phyloP scores from a whole-genome alignment of 1,140 invertebrate genomes.

The Procambarus virginalis region DNA sequence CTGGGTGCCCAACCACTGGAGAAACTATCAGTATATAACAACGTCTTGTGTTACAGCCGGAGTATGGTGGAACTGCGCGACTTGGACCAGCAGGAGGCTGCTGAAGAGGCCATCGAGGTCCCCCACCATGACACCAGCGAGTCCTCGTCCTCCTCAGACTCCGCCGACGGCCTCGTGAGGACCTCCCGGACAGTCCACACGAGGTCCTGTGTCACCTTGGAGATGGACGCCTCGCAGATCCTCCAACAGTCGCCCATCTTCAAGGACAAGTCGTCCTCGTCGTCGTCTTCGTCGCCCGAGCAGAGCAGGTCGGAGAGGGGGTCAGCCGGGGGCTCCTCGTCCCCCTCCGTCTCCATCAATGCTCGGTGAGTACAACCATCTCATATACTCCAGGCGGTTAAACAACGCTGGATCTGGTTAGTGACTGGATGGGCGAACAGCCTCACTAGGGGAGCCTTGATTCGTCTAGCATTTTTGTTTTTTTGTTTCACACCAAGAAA shows the following conservation, averaged over 20 bases:
- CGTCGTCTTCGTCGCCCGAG: constrained; percentile 12
- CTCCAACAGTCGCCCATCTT: constrained; percentile 42
- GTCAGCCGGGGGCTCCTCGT: neutral
- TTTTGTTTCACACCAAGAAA: too few relatives aligned
- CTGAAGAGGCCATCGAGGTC: neutral
- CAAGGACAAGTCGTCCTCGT: constrained; percentile 20
- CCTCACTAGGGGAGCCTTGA: too few relatives aligned
- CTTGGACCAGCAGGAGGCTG: constrained; percentile 14
- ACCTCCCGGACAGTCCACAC: neutral
- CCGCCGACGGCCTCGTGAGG: constrained; percentile 19
- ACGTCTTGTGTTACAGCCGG: constrained; percentile 8
- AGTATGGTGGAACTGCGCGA: constrained; percentile 56
- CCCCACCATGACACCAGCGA: neutral
- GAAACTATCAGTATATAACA: too few relatives aligned
- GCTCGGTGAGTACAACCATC: constrained; percentile 32
- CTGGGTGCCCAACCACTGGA: too few relatives aligned
- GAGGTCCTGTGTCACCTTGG: neutral
- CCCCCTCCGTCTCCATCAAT: constrained; percentile 21
- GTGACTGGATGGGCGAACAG: too few relatives aligned
- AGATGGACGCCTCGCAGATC: constrained; percentile 52
- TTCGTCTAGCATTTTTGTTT: too few relatives aligned
- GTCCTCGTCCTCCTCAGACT: constrained; percentile 51
- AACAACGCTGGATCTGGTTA: too few relatives aligned
- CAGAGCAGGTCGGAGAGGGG: neutral
- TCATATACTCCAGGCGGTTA: neutral